These are phyloP conservation scores for Poeciliopsis paucimaculata DNA, from an alignment of 2,797 vertebrate species.

Conservation along the genomic window DNA sequence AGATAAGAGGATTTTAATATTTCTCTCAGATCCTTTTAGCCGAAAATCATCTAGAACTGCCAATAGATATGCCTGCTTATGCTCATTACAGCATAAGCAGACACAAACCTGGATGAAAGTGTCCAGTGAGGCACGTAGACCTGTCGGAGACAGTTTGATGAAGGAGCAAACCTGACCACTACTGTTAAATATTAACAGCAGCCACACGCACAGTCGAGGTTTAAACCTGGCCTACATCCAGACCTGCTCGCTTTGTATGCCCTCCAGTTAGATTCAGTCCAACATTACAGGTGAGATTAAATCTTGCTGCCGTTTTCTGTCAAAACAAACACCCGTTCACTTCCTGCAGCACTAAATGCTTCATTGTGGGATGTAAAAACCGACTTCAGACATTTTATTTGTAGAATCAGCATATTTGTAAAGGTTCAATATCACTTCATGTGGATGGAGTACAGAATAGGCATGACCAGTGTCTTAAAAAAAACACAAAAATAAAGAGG, in stretches of 20 bases:
- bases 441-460: not conserved
- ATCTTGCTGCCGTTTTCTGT: constrained; percentile 25
- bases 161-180: constrained; percentile 21
- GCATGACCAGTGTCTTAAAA: not conserved
- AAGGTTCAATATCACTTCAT: no score
- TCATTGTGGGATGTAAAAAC: not conserved
- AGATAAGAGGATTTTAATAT: not conserved
- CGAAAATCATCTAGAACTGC: not conserved
- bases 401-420: not conserved
- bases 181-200: constrained; percentile 54
- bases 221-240: constrained; percentile 27
- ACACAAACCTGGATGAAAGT: constrained; percentile 7
- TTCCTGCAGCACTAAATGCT: not conserved
- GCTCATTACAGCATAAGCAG: not conserved
- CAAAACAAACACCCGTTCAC: not conserved
- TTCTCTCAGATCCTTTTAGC: no score
- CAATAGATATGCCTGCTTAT: not conserved
- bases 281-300: constrained; percentile 5
- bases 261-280: constrained; percentile 4
- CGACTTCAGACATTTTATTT: not conserved
- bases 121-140: constrained; percentile 1
- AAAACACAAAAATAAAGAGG: not conserved
- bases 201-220: constrained; percentile 25
- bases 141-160: constrained; percentile 20
- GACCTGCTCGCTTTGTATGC: not conserved